These are phyloP conservation scores for Hyalella azteca DNA, from an alignment of 2,888 invertebrate genomes.

Conservation along the genomic window DNA sequence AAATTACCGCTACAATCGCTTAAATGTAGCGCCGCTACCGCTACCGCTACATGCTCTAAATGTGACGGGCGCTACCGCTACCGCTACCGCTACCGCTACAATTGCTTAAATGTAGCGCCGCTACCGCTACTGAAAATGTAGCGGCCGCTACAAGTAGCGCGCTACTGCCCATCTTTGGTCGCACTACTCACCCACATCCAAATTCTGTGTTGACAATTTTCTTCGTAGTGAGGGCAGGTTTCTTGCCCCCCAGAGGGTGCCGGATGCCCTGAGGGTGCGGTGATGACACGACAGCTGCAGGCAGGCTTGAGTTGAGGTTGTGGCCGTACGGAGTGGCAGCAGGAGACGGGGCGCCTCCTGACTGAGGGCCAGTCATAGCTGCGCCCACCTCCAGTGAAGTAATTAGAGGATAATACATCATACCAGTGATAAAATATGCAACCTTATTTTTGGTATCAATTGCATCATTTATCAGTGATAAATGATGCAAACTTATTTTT, in stretches of 20 bases:
- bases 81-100: neutral
- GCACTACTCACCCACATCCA: neutral
- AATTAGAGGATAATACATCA: neutral
- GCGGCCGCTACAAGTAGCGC: neutral
- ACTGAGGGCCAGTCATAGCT: neutral
- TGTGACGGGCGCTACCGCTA: neutral
- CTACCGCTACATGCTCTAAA: neutral
- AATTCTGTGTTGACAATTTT: conserved; percentile 29
- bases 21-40: neutral
- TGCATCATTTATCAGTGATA: neutral
- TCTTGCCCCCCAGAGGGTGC: neutral
- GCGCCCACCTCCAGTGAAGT: neutral
- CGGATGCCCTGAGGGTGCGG: neutral
- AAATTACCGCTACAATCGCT: neutral
- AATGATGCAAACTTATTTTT: neutral
- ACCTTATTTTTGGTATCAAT: neutral
- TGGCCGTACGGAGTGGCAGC: neutral
- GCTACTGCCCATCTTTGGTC: neutral
- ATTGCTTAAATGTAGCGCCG: neutral
- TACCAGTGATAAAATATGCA: too few species aligned
- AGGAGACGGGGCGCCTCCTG: neutral
- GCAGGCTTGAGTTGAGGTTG: neutral
- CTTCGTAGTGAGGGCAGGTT: neutral
- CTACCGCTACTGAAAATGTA: neutral
- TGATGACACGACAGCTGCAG: neutral